phyloP scores from a whole-genome alignment of 2,888 invertebrate genomes.

The Listrodromus nycthemerus region DNA sequence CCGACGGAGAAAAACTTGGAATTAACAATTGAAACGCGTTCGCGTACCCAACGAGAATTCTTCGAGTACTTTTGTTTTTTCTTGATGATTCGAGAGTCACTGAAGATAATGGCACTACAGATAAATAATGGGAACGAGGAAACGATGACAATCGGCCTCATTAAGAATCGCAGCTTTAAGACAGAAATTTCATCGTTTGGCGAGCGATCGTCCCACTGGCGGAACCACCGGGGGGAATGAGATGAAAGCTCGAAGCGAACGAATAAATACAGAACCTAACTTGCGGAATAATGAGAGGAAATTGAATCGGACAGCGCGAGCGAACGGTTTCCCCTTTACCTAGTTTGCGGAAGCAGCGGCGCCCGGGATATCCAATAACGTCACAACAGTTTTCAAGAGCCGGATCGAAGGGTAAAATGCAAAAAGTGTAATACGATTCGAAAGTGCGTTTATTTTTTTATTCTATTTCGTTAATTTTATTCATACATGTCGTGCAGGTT shows the following conservation, averaged over 20 bases:
- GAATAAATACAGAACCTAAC: slow-evolving; percentile 8
- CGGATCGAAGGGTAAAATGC: background rate
- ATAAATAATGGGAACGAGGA: slow-evolving; percentile 19
- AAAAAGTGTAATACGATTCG: background rate
- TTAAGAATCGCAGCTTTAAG: slow-evolving; percentile 1
- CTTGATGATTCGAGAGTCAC: slow-evolving; percentile 8
- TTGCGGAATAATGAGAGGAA: slow-evolving; percentile 41
- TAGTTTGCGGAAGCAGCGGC: background rate
- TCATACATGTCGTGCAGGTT: background rate
- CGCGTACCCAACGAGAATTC: slow-evolving; percentile 5
- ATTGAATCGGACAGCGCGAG: slow-evolving; percentile 21
- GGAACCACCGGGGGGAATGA: background rate
- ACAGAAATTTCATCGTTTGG: background rate
- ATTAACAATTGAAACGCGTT: background rate
- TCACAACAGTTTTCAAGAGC: slow-evolving; percentile 18
- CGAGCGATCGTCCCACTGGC: background rate
- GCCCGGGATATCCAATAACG: slow-evolving; percentile 6
- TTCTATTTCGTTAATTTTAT: background rate
- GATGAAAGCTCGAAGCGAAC: background rate
- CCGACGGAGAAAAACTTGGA: background rate
- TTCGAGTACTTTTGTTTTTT: slow-evolving; percentile 11
- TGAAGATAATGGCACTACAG: slow-evolving; percentile 8
- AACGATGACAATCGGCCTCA: slow-evolving; percentile 14
- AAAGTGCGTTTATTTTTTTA: background rate
- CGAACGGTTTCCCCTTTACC: slow-evolving; percentile 2